phyloP scores from a whole-genome alignment of 2,113 vertebrate genomes.

The Chamaetylas fuelleborni region DNA sequence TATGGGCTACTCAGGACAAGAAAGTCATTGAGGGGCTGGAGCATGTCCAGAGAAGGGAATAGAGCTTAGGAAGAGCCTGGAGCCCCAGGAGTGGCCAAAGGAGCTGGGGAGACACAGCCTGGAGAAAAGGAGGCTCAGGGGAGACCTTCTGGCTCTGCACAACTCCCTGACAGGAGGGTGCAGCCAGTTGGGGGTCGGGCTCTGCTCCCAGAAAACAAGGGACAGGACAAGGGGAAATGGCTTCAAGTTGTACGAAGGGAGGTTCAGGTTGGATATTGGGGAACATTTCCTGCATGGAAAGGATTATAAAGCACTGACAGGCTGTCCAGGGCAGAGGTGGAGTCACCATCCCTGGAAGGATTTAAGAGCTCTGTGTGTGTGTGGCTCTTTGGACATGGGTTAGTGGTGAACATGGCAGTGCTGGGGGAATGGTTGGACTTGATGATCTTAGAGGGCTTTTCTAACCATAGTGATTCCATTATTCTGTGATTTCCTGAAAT shows the following conservation, averaged over 20 bases:
- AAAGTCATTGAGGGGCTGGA: background rate
- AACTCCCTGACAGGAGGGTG: background rate
- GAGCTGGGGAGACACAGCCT: background rate
- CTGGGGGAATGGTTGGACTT: background rate
- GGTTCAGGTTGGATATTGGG: background rate
- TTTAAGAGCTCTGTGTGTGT: background rate
- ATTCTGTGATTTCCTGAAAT: background rate
- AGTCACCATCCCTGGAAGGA: background rate
- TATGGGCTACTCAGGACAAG: background rate
- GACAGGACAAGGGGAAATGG: rapidly evolving
- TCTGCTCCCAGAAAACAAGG: background rate
- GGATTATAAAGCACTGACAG: background rate
- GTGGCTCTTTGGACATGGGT: background rate
- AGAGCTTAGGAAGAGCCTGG: background rate
- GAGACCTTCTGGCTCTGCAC: background rate
- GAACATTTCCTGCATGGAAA: background rate
- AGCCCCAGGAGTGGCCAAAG: background rate
- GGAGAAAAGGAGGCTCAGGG: background rate
- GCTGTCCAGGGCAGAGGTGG: background rate
- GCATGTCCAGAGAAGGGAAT: background rate
- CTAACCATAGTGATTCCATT: background rate
- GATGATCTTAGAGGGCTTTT: background rate
- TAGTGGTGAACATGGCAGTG: background rate
- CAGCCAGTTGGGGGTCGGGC: rapidly evolving
- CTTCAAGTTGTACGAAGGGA: background rate